A percentile compares a stretch with the other conserved stretches of the same genome.
Evolutionary conservation across 1,140 invertebrate species (phyloP).

Genomic region (Sycophaga agraensis): DNA sequence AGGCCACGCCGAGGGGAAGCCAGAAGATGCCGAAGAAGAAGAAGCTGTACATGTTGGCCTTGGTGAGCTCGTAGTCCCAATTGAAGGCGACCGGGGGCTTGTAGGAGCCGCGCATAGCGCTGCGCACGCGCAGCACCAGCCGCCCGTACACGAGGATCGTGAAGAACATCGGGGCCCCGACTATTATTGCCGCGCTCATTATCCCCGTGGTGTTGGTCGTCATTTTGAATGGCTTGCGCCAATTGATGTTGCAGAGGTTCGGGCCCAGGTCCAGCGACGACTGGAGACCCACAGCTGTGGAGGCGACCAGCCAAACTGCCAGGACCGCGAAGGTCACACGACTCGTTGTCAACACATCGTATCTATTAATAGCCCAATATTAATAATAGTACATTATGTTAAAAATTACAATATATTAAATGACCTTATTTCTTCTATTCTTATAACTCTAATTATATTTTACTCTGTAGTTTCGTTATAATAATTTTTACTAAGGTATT

Average conservation of each 20-base stretch:
- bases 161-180: conserved; percentile 59
- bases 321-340: conserved; percentile 60
- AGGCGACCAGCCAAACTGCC: conserved; percentile 57
- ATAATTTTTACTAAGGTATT: too few species aligned
- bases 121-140: conserved; percentile 52
- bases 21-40: conserved; percentile 67
- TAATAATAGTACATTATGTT: too few species aligned
- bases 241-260: conserved; percentile 62
- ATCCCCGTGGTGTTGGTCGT: conserved; percentile 59
- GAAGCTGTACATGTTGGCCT: conserved; percentile 68
- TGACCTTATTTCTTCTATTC: too few species aligned
- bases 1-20: conserved; percentile 67
- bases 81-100: conserved; percentile 65
- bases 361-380: too few species aligned
- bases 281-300: conserved; percentile 59
- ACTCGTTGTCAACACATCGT: conserved; percentile 54
- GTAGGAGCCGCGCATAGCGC: conserved; percentile 60
- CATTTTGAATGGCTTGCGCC: conserved; percentile 45
- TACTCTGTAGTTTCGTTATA: too few species aligned
- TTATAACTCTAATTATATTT: too few species aligned
- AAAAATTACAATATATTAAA: too few species aligned
- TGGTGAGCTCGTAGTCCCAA: conserved; percentile 65
- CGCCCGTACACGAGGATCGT: conserved; percentile 59
- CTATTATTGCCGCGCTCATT: conserved; percentile 59
- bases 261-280: conserved; percentile 62